These are phyloP conservation scores for Drosophila suboccidentalis DNA, from an alignment of 2,888 invertebrate species.

Conservation along the genomic window DNA sequence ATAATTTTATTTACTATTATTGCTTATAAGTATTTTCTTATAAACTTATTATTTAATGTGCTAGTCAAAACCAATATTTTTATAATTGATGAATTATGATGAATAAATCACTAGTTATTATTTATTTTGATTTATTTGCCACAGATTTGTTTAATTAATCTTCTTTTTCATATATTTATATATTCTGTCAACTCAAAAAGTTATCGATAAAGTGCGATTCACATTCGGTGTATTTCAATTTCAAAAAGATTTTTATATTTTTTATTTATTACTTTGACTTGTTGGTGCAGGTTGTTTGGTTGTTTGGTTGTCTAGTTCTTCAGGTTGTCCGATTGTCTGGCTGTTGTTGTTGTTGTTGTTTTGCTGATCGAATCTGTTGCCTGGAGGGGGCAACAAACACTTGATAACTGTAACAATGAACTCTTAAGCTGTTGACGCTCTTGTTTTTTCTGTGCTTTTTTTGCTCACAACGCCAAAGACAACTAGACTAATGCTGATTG, in stretches of 20 bases:
- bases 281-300: slow-evolving; percentile 14
- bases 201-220: not conserved
- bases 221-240: not conserved
- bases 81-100: no score
- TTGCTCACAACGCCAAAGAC: slow-evolving; percentile 17
- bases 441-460: slow-evolving; percentile 62
- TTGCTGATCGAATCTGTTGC: slow-evolving; percentile 18
- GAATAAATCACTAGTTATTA: no score
- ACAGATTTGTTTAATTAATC: no score
- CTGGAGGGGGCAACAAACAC: slow-evolving; percentile 44
- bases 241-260: not conserved
- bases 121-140: no score
- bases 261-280: slow-evolving; percentile 16
- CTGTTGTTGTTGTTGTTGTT: slow-evolving; percentile 8
- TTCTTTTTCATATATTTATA: no score
- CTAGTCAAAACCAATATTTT: no score
- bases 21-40: no score
- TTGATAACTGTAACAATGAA: slow-evolving; percentile 80
- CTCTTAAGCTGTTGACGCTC: slow-evolving; percentile 79
- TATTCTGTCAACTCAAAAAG: not conserved
- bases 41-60: no score
- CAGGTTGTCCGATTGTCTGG: slow-evolving; percentile 9
- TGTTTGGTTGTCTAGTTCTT: slow-evolving; percentile 10
- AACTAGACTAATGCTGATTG: slow-evolving; percentile 74
- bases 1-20: no score